Base-by-base conservation (phyloP, 30 jellyfish, hydroid and myxozoan genomes). In the Chrysaora quinquecirrha region DNA sequence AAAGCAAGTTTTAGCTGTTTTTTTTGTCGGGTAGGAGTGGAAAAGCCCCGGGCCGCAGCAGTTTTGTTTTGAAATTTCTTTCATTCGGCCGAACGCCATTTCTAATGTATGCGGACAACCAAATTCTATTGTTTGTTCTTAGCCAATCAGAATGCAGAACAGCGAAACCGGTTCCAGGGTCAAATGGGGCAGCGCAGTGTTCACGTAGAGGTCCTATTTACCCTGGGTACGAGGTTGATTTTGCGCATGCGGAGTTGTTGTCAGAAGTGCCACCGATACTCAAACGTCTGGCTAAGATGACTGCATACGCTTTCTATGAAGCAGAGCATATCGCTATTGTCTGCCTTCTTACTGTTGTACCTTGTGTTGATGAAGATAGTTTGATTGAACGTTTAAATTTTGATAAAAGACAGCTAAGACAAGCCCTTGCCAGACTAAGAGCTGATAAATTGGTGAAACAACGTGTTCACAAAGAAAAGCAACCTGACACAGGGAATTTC, bases 181-280 rank as follows among this genome's bases (percentile, higher is more conserved):
- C n/a, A n/a, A n/a, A n/a, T n/a, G n/a, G n/a, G n/a, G n/a, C n/a
- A n/a, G n/a, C n/a, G n/a, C n/a, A n/a, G n/a, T n/a, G n/a, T n/a
- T n/a, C n/a, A n/a, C n/a, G n/a, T n/a, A n/a, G n/a, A n/a, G n/a
- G n/a, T n/a, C n/a, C n/a, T n/a, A n/a, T n/a, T n/a, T n/a, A n/a
- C n/a, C n/a, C n/a, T n/a, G n/a, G n/a, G n/a, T n/a, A n/a, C n/a
- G n/a, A n/a, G n/a, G n/a, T n/a, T n/a, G n/a, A 81, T 69, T 82
- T 97, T 3, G 84, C 62, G 56, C 85, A 72, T 3, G 83, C 99
- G 23, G 99, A 94, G 64, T 86, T 94, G 52, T 89, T 94, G 12
- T 71, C 97, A 6, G 99, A 95, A 62, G 99, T 95, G 23, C 99
- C 99, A 46, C 97, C 97, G 23, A 90, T 90, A 0, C 85, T 95